Evolutionary conservation across 2,888 invertebrate species (phyloP).

Genomic region (Tetragnatha montana): DNA sequence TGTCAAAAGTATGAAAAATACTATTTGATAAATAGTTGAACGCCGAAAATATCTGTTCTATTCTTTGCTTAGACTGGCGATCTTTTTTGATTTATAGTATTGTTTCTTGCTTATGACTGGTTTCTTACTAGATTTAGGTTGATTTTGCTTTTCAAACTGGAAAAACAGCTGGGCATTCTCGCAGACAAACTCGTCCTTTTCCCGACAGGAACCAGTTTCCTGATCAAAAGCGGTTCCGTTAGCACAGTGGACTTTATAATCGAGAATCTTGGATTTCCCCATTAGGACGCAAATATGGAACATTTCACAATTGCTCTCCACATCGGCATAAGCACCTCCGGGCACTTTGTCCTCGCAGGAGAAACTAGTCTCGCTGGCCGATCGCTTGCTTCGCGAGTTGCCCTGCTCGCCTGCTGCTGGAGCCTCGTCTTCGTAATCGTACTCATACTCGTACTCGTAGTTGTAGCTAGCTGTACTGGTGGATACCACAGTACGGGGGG

Average conservation of each 20-base stretch:
- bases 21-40: constrained; percentile 49
- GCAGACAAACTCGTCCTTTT: constrained; percentile 64
- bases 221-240: constrained; percentile 71
- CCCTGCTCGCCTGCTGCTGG: constrained; percentile 1
- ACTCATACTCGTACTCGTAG: constrained; percentile 72
- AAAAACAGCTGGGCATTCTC: constrained; percentile 58
- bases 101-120: constrained; percentile 52
- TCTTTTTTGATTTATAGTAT: constrained; percentile 48
- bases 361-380: constrained; percentile 47
- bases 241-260: constrained; percentile 72
- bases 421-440: constrained; percentile 69
- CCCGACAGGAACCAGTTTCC: constrained; percentile 66
- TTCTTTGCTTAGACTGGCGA: constrained; percentile 34
- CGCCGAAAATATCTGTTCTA: constrained; percentile 34
- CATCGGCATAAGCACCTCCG: constrained; percentile 72
- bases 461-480: constrained; percentile 61
- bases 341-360: constrained; percentile 72
- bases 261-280: constrained; percentile 70
- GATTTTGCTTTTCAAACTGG: constrained; percentile 62
- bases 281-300: constrained; percentile 72
- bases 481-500: constrained; percentile 39
- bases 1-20: constrained; percentile 23
- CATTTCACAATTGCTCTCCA: constrained; percentile 70
- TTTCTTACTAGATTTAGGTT: constrained; percentile 56
- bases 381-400: constrained; percentile 38